Evolutionary conservation across 2,113 vertebrate species (phyloP), one percentile per base, ranked within the genome.

Genomic region (Accipiter cooperii): DNA sequence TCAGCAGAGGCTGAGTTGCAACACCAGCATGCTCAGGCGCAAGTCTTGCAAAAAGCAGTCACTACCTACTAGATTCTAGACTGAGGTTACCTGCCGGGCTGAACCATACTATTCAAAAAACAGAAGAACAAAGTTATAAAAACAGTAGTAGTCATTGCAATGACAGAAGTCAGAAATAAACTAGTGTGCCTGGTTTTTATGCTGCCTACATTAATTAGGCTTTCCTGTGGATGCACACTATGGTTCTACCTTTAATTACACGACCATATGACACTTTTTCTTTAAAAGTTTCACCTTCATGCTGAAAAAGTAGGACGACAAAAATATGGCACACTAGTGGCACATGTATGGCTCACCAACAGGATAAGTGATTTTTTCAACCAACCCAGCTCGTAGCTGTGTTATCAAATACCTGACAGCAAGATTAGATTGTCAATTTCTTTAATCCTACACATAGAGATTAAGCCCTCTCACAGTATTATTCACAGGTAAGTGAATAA

Each of bases 131-230:
- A 75, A 79, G 63, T 54, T 70, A 66, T 38, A 54, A 77, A 87
- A 95, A 14, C 26, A 47, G 26, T 58, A 70, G 34, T 47, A 64
- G 74, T 12, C 33, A 54, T 28, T 78, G 58, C 24, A 75, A 66
- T 15, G 49, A 47, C 15, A 68, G 57, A 88, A 86, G 28, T 71
- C 24, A 89, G 65, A 87, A 87, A 82, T 29, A 34, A 83, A 58
- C 12, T 19, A 25, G 12, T 0, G 0, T 64, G 28, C 20, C 64
- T 20, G 28, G 1, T 3, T 52, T 90, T 90, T 60, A 61, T 71
- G 36, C 17, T 84, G 73, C 38, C 52, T 69, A 36, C 11, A 17
- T 34, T 73, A 60, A 49, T 36, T 75, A 84, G n/a, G 13, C 3
- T 82, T 36, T 89, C 28, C 60, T 47, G 16, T 42, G 29, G 15